These are phyloP conservation scores for Drosophila paramelanica DNA, from an alignment of 2,888 invertebrate genomes.

Conservation along the genomic window DNA sequence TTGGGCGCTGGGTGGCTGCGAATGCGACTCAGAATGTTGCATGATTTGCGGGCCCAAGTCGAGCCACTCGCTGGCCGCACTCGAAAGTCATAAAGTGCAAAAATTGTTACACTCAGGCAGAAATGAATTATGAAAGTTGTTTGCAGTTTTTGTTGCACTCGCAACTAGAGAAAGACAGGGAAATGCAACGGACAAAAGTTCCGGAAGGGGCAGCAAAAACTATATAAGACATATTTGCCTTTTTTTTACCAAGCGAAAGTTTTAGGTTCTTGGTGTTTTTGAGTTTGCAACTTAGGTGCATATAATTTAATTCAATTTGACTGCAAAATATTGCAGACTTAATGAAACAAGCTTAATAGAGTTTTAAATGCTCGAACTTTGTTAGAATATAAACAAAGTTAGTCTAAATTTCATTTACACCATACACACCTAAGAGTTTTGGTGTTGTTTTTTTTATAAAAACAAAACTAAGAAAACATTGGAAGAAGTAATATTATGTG, in stretches of 20 bases:
- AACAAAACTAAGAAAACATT: not conserved
- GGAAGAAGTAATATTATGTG: too few species aligned
- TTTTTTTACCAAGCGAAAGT: conserved; percentile 44
- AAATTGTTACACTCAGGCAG: conserved; percentile 81
- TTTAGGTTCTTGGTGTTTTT: conserved; percentile 43
- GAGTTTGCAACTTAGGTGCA: conserved; percentile 52
- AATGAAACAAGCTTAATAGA: conserved; percentile 48
- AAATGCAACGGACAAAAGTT: conserved; percentile 14
- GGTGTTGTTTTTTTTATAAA: not conserved
- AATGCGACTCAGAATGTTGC: conserved; percentile 47
- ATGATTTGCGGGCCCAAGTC: conserved; percentile 69
- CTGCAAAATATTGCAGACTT: conserved; percentile 64
- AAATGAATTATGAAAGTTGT: conserved; percentile 79
- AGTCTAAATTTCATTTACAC: conserved; percentile 14
- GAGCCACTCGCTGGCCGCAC: conserved; percentile 69
- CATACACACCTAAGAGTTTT: not conserved
- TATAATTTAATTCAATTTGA: conserved; percentile 75
- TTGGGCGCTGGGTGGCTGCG: conserved; percentile 35
- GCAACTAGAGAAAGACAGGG: conserved; percentile 33
- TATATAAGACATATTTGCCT: conserved; percentile 58
- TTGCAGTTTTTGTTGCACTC: conserved; percentile 64
- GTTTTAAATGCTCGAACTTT: conserved; percentile 45
- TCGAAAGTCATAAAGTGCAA: conserved; percentile 80
- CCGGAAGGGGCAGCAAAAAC: conserved; percentile 20
- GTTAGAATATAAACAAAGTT: conserved; percentile 27